phyloP scores from a whole-genome alignment of 2,113 vertebrate genomes.

The Pterocles gutturalis region DNA sequence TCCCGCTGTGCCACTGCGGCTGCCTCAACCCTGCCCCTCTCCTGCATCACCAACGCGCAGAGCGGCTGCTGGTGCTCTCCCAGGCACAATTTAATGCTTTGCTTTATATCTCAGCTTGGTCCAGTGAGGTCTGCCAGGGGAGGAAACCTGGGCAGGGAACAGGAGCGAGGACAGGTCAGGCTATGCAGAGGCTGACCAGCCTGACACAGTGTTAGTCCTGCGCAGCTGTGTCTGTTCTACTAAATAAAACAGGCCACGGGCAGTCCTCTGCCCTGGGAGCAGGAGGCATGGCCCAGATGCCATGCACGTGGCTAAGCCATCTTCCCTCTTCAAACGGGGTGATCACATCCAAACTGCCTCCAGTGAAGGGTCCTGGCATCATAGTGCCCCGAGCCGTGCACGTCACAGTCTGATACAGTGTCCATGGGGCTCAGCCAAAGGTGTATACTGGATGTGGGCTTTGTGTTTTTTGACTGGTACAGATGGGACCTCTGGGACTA shows the following conservation, averaged over 20 bases:
- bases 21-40: not conserved
- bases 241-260: not conserved
- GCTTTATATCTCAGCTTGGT: not conserved
- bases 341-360: not conserved
- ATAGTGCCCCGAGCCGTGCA: rapidly evolving
- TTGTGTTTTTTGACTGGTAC: not conserved
- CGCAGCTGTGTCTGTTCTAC: rapidly evolving
- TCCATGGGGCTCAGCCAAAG: not conserved
- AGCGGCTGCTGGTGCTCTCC: not conserved
- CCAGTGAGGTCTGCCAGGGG: not conserved
- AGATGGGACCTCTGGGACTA: not conserved
- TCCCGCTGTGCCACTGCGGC: rapidly evolving
- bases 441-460: not conserved
- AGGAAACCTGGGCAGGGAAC: not conserved
- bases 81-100: not conserved
- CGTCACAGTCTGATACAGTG: rapidly evolving
- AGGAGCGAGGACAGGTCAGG: rapidly evolving
- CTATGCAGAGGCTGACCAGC: rapidly evolving
- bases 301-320: not conserved
- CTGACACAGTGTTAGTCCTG: not conserved
- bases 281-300: not conserved
- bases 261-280: not conserved
- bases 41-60: not conserved
- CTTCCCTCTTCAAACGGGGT: not conserved
- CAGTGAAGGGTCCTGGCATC: not conserved